phyloP scores from a whole-genome alignment of 2,888 invertebrate genomes.

The Antitype chi region DNA sequence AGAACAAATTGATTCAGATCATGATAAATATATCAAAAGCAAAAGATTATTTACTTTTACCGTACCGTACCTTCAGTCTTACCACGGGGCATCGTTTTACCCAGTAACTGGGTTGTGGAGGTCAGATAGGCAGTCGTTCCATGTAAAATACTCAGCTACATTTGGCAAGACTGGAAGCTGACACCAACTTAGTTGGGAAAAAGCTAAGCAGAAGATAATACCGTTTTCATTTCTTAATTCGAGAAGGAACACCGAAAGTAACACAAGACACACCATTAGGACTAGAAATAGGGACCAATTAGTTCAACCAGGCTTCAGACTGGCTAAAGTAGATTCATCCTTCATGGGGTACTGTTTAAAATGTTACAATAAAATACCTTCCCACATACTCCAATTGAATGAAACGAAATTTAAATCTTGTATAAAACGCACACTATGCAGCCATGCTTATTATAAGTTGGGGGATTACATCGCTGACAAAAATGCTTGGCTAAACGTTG shows the following conservation, averaged over 20 bases:
- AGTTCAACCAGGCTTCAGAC: too few species aligned
- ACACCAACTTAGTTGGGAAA: background rate
- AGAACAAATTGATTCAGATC: constrained; percentile 12
- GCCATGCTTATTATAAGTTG: too few species aligned
- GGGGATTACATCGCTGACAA: too few species aligned
- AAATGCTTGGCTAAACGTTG: too few species aligned
- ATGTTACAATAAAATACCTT: too few species aligned
- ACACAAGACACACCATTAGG: too few species aligned
- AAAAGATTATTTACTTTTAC: background rate
- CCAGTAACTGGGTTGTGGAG: background rate
- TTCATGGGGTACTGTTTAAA: too few species aligned
- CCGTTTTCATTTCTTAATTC: background rate
- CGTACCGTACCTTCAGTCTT: background rate
- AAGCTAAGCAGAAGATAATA: background rate
- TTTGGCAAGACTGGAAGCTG: background rate
- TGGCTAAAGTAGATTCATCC: too few species aligned
- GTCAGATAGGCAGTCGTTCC: background rate
- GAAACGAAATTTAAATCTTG: too few species aligned
- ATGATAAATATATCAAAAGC: background rate
- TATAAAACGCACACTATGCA: too few species aligned
- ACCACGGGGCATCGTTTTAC: background rate
- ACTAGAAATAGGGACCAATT: too few species aligned
- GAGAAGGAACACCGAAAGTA: background rate
- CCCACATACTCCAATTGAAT: too few species aligned
- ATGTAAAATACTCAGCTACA: background rate